phyloP scores from a whole-genome alignment of 1,140 invertebrate species.

The Dufourea novaeangliae region DNA sequence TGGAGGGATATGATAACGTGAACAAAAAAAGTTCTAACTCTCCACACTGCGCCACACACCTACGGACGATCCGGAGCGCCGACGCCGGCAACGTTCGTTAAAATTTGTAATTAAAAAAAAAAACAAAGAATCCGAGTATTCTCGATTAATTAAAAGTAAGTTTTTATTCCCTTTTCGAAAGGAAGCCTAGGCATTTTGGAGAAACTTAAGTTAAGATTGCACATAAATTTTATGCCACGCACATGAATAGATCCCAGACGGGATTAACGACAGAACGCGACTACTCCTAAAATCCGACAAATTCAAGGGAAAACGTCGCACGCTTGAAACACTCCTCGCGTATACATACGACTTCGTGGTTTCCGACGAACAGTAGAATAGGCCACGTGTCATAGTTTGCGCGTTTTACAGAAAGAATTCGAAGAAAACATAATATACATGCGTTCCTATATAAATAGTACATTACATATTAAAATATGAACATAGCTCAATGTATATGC shows the following conservation, averaged over 20 bases:
- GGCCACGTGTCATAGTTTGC: constrained; percentile 34
- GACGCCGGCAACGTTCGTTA: constrained; percentile 15
- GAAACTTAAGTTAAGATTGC: constrained; percentile 60
- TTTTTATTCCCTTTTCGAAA: constrained; percentile 2
- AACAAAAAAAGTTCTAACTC: constrained; percentile 17
- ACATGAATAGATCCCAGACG: too few relatives aligned
- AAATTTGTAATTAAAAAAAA: constrained; percentile 30
- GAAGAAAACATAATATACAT: constrained; percentile 23
- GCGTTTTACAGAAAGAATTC: background rate
- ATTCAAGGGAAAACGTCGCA: too few relatives aligned
- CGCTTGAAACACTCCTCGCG: too few relatives aligned
- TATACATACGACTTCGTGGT: too few relatives aligned
- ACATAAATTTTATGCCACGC: constrained; percentile 39
- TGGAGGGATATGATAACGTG: too few relatives aligned
- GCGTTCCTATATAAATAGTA: constrained; percentile 39
- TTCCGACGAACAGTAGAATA: background rate
- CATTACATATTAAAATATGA: constrained; percentile 45
- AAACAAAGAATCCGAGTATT: background rate
- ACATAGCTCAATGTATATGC: constrained; percentile 43
- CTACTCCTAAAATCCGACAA: too few relatives aligned
- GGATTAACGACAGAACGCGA: constrained; percentile 11
- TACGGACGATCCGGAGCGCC: constrained; percentile 1
- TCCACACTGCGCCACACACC: constrained; percentile 2
- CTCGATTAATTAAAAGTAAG: background rate
- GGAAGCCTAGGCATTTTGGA: background rate